Percentiles rank a stretch among this genome's conserved stretches.
These are phyloP conservation scores for Polyommatus icarus DNA, from an alignment of 2,888 invertebrate species.

Conservation along the genomic window DNA sequence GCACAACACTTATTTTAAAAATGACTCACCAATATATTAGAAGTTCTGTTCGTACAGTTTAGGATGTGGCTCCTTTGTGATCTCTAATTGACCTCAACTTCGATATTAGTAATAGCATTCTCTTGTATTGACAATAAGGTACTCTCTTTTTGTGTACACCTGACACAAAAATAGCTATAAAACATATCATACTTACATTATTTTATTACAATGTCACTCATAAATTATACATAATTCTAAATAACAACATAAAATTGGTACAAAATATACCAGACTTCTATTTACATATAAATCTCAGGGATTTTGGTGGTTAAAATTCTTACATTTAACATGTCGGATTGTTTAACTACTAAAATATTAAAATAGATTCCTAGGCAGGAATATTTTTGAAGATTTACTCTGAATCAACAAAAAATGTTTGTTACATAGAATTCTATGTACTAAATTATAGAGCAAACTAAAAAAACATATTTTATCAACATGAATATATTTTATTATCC, in stretches of 20 bases:
- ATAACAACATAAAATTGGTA: not conserved
- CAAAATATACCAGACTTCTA: not conserved
- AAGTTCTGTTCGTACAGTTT: conserved; percentile 17
- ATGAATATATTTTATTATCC: not conserved
- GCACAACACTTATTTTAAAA: conserved; percentile 40
- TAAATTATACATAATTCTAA: not conserved
- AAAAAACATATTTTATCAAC: not conserved
- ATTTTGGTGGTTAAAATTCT: too few relatives aligned
- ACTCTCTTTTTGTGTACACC: not conserved
- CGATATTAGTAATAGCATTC: not conserved
- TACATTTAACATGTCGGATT: too few relatives aligned
- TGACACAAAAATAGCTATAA: not conserved
- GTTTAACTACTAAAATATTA: too few relatives aligned
- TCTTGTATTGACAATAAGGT: not conserved
- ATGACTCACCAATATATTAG: conserved; percentile 31
- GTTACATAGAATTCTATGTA: too few relatives aligned
- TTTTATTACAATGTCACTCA: not conserved
- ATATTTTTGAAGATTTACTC: too few relatives aligned
- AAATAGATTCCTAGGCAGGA: too few relatives aligned
- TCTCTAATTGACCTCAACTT: not conserved
- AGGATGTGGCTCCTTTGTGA: not conserved
- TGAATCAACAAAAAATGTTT: too few relatives aligned
- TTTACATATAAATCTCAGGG: not conserved
- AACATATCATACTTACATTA: not conserved
- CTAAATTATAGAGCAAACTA: not conserved